Percentiles rank a stretch among this genome's conserved stretches.
Conservation (phyloP, 2,797 vertebrate genomes). For the Pangasius krempfi region DNA sequence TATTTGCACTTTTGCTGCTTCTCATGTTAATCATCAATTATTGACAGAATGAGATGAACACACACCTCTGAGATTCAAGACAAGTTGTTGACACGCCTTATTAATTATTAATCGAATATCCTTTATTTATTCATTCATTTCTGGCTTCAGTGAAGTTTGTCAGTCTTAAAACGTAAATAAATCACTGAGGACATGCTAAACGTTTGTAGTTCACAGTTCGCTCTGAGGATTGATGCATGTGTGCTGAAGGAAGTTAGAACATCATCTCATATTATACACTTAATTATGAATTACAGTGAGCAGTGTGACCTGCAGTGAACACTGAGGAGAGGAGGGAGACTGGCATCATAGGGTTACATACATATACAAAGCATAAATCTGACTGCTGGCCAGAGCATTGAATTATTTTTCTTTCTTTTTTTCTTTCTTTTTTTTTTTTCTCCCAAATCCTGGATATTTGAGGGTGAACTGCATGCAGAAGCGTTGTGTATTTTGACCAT, state of each 20-base stretch:
- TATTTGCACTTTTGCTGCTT: not conserved
- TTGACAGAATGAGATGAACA: not conserved
- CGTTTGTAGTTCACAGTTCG: not conserved
- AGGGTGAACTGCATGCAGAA: not conserved
- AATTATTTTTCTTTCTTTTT: not conserved
- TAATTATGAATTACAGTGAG: not conserved
- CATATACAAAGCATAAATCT: not conserved
- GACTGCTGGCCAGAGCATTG: not conserved
- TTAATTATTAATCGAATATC: not conserved
- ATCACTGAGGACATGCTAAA: not conserved
- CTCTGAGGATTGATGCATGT: not conserved
- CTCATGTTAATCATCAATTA: too few relatives aligned
- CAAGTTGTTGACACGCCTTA: not conserved
- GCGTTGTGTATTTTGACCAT: not conserved
- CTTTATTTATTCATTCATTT: not conserved
- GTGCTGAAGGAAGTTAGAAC: not conserved
- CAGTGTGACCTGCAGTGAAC: not conserved
- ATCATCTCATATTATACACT: not conserved
- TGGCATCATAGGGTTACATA: not conserved
- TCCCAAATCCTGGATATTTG: not conserved
- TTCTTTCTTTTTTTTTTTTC: not conserved
- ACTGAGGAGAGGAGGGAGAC: not conserved
- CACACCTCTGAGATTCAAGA: not conserved
- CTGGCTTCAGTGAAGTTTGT: too few relatives aligned
- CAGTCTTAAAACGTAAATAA: not conserved